A percentile compares a stretch with the other conserved stretches of the same genome.
Evolutionary conservation across 2,888 invertebrate genomes (phyloP).

Genomic region (Lepidocyrtinus sp.): DNA sequence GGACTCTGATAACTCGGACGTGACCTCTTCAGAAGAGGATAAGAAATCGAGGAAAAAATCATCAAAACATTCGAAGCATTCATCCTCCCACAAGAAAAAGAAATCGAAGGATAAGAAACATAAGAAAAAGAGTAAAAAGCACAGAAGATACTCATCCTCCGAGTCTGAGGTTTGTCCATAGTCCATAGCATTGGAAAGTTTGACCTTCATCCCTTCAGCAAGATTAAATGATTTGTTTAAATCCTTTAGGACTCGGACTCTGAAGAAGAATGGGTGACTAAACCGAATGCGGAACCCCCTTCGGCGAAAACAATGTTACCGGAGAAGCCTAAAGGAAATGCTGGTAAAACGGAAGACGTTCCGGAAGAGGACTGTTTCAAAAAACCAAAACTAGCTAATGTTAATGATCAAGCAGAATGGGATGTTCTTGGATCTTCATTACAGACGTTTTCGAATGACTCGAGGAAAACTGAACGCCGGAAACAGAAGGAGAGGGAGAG

Average conservation of each 20-base stretch:
- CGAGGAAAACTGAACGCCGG: constrained; percentile 53
- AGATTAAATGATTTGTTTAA: neutral
- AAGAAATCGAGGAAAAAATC: constrained; percentile 15
- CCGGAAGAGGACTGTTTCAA: constrained; percentile 38
- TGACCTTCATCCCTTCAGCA: neutral
- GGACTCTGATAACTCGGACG: too few relatives aligned
- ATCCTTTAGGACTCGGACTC: constrained; percentile 3
- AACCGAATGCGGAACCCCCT: neutral
- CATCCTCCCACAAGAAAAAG: constrained; percentile 41
- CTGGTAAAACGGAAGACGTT: neutral
- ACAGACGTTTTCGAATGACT: constrained; percentile 65
- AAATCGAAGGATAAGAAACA: constrained; percentile 47
- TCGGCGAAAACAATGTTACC: neutral
- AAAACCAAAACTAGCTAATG: constrained; percentile 30
- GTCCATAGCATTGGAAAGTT: neutral
- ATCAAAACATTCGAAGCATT: constrained; percentile 44
- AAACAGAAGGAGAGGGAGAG: constrained; percentile 56
- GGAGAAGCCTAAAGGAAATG: neutral
- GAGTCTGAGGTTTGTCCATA: constrained; percentile 23
- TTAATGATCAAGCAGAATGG: constrained; percentile 57
- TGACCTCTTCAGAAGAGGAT: constrained; percentile 17
- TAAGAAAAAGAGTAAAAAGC: constrained; percentile 51
- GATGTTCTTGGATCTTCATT: constrained; percentile 50
- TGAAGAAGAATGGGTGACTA: constrained; percentile 36
- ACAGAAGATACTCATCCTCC: constrained; percentile 34